These are phyloP conservation scores for Buceros bicornis DNA, from an alignment of 2,797 vertebrate genomes.

Conservation along the genomic window DNA sequence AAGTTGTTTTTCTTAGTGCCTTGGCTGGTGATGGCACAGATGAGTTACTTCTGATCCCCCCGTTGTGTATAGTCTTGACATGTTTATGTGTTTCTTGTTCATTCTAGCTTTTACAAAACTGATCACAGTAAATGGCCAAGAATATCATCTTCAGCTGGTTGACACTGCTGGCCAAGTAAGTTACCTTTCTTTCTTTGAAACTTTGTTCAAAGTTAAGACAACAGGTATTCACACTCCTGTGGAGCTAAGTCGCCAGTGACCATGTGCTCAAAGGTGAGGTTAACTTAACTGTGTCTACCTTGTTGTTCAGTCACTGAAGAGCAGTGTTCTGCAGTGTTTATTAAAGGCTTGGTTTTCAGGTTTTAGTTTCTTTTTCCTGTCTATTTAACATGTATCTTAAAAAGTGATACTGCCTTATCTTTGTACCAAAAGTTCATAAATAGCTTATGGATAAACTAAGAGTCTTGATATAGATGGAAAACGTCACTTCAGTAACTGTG, in stretches of 20 bases:
- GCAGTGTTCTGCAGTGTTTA: background rate
- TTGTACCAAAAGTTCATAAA: background rate
- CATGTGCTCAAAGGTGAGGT: background rate
- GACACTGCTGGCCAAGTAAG: constrained; percentile 98
- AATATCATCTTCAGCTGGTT: constrained; percentile 98
- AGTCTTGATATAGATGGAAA: background rate
- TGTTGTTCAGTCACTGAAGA: background rate
- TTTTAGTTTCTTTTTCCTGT: fast-evolving
- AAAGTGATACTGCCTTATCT: background rate
- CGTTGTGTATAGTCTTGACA: background rate
- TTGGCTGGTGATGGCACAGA: background rate
- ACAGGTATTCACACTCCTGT: background rate
- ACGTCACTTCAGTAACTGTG: background rate
- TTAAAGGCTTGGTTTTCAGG: background rate
- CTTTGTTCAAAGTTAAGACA: background rate
- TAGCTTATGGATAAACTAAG: background rate
- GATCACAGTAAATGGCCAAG: constrained; percentile 98
- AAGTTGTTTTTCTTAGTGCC: background rate
- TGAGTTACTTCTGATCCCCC: background rate
- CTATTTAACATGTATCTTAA: background rate
- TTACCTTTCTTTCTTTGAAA: background rate
- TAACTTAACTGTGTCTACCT: background rate
- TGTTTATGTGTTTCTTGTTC: constrained; percentile 44
- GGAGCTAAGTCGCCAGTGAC: background rate
- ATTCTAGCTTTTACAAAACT: constrained; percentile 95